These are phyloP conservation scores for Sanderia malayensis DNA, from an alignment of 30 jellyfish, hydroid and myxozoan species.

Conservation along the genomic window DNA sequence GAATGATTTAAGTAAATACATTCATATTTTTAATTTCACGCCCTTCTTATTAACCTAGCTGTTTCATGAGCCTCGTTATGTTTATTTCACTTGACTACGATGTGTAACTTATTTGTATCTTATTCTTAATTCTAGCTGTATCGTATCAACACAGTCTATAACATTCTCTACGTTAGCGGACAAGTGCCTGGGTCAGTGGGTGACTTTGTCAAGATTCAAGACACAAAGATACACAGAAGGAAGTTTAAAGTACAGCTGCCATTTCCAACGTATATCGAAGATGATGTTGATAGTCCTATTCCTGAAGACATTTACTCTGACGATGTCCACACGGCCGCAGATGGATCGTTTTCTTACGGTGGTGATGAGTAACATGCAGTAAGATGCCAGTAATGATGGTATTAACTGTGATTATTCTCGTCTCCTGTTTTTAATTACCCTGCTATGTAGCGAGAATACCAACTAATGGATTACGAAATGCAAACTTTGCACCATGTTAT, in stretches of 20 bases:
- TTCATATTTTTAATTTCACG: no score
- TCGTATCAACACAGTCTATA: constrained; percentile 86
- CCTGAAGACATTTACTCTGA: constrained; percentile 89
- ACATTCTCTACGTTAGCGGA: constrained; percentile 86
- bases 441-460: no score
- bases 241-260: constrained; percentile 61
- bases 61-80: no score
- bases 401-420: no score
- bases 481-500: no score
- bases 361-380: constrained; percentile 1
- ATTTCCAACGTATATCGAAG: constrained; percentile 65
- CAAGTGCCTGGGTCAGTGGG: constrained; percentile 87
- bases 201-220: constrained; percentile 72
- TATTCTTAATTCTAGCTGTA: constrained; percentile 53
- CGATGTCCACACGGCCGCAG: constrained; percentile 54
- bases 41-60: no score
- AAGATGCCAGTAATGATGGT: no score
- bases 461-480: no score
- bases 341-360: constrained; percentile 51
- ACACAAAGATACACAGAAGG: constrained; percentile 26
- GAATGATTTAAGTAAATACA: no score
- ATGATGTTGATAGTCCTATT: constrained; percentile 26
- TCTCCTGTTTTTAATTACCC: no score
- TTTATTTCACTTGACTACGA: no score
- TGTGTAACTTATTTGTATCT: no score